Percentiles rank a stretch among this genome's conserved stretches.
Conservation (phyloP, 2,888 invertebrate genomes). For the Ptycholaimellus sp. region DNA sequence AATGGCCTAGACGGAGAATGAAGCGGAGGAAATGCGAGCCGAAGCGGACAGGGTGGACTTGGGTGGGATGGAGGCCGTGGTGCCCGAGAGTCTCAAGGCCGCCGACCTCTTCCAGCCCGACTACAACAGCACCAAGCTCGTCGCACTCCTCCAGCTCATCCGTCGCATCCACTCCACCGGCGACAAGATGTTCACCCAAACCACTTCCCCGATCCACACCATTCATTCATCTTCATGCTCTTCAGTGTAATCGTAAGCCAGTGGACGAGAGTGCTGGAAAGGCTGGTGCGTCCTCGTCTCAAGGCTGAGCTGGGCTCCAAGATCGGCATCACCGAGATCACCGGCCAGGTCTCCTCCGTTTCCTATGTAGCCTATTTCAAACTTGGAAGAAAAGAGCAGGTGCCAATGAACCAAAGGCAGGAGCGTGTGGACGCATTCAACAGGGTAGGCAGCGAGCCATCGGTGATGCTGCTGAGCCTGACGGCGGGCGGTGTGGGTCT, state of each 20-base stretch:
- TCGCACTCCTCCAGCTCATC: constrained; percentile 9
- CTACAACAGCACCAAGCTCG: constrained; percentile 9
- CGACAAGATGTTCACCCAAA: too few species aligned
- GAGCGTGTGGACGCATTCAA: constrained; percentile 44
- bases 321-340: constrained; percentile 48
- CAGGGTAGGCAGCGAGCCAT: constrained; percentile 35
- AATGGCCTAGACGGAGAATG: constrained; percentile 5
- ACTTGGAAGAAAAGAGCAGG: too few species aligned
- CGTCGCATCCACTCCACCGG: too few species aligned
- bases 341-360: constrained; percentile 49
- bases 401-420: too few species aligned
- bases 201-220: too few species aligned
- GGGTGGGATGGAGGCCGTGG: constrained; percentile 6
- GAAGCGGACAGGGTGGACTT: neutral
- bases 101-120: constrained; percentile 11
- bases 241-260: constrained; percentile 53
- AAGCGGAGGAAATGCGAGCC: neutral
- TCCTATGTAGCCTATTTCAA: too few species aligned
- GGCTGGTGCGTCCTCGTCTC: constrained; percentile 43
- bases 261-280: constrained; percentile 56
- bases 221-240: too few species aligned
- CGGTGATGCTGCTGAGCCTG: constrained; percentile 51
- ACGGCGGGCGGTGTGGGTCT: constrained; percentile 82
- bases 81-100: constrained; percentile 2
- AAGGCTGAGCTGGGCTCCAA: neutral